phyloP scores from a whole-genome alignment of 2,888 invertebrate species.

The Drosophila nigritarsus region DNA sequence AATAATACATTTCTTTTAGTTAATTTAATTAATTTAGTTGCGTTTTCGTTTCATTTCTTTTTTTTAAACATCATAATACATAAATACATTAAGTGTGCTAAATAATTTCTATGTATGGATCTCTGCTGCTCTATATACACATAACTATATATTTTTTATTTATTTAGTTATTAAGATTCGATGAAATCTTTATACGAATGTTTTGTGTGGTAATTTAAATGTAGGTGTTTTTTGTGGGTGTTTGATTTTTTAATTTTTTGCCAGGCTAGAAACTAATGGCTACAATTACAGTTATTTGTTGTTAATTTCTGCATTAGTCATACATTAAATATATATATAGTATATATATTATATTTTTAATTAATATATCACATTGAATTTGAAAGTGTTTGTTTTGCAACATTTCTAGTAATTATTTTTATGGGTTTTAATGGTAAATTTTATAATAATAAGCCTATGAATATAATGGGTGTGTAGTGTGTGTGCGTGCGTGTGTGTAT shows the following conservation, averaged over 20 bases:
- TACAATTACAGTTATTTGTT: constrained; percentile 60
- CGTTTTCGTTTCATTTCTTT: constrained; percentile 5
- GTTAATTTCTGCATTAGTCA: constrained; percentile 10
- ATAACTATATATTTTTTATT: constrained; percentile 41
- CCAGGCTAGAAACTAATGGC: constrained; percentile 62
- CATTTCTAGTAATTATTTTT: constrained; percentile 71
- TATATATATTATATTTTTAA: constrained; percentile 52
- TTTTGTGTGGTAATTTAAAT: constrained; percentile 29
- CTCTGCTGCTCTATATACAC: constrained; percentile 50
- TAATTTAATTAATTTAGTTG: constrained; percentile 73
- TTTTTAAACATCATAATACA: constrained; percentile 63
- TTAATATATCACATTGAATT: constrained; percentile 79
- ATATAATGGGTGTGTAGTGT: constrained; percentile 40
- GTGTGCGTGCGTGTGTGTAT: constrained; percentile 17
- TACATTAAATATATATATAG: constrained; percentile 37
- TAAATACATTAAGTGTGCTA: constrained; percentile 80
- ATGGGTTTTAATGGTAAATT: constrained; percentile 44
- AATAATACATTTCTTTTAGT: constrained; percentile 79
- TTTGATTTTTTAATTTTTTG: constrained; percentile 23
- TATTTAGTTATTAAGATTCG: constrained; percentile 56
- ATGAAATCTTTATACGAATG: constrained; percentile 64
- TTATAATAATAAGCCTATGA: constrained; percentile 61
- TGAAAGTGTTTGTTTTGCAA: constrained; percentile 75
- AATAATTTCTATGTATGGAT: constrained; percentile 53
- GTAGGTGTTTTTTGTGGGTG: constrained; percentile 7